Conservation (phyloP, 2,113 vertebrate genomes). For the Mus musculus region DNA sequence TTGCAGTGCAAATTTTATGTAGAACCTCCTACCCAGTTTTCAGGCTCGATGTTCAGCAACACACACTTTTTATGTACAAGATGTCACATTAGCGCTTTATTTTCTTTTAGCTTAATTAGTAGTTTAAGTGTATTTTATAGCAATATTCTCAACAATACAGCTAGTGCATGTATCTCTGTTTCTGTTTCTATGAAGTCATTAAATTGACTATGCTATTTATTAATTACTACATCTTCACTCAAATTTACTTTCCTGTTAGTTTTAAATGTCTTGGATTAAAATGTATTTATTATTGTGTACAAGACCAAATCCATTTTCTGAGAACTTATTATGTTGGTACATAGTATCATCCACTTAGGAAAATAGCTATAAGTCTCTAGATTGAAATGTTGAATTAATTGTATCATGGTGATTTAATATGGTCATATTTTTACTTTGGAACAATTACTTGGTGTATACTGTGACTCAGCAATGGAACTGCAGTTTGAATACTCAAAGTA, state of each 20-base stretch:
- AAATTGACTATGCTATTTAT: not conserved
- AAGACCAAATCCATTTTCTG: not conserved
- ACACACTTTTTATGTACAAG: not conserved
- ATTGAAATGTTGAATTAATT: not conserved
- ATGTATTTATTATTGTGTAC: not conserved
- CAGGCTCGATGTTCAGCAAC: not conserved
- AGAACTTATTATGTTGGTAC: not conserved
- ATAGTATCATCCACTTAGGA: not conserved
- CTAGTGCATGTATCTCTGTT: not conserved
- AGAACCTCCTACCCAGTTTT: not conserved
- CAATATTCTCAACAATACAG: not conserved
- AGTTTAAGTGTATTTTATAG: not conserved
- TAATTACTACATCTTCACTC: not conserved
- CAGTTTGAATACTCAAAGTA: not conserved
- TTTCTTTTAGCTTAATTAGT: conserved; percentile 29
- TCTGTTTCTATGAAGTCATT: not conserved
- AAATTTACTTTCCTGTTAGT: not conserved
- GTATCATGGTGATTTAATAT: not conserved
- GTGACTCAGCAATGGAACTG: not conserved
- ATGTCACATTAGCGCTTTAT: not conserved
- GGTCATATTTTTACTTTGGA: not conserved
- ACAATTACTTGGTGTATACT: not conserved
- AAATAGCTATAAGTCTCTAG: not conserved
- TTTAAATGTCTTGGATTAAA: not conserved
- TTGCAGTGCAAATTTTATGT: not conserved